phyloP scores from a whole-genome alignment of 2,797 vertebrate species.

The Myotis vivesi region DNA sequence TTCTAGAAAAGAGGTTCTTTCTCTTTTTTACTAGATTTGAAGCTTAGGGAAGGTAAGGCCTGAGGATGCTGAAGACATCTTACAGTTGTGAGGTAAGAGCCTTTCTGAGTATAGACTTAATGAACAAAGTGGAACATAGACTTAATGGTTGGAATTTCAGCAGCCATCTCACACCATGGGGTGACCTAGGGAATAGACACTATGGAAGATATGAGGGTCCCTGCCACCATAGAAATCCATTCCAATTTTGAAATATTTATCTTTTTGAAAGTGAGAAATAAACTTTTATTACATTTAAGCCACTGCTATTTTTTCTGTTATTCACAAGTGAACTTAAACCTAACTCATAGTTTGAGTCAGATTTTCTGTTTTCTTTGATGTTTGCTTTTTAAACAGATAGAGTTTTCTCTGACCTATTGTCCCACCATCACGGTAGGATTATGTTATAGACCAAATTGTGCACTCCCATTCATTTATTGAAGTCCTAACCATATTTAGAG shows the following conservation, averaged over 20 bases:
- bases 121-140: neutral
- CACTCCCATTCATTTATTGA: neutral
- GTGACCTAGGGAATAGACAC: neutral
- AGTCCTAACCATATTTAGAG: neutral
- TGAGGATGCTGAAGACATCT: neutral
- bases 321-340: neutral
- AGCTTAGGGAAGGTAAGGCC: neutral
- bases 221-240: neutral
- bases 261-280: constrained; percentile 24
- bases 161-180: neutral
- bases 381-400: constrained; percentile 5
- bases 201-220: neutral
- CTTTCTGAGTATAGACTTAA: neutral
- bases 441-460: neutral
- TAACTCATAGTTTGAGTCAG: neutral
- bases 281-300: neutral
- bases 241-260: neutral
- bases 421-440: neutral
- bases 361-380: neutral
- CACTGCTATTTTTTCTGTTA: neutral
- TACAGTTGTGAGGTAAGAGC: neutral
- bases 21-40: constrained; percentile 21
- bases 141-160: neutral
- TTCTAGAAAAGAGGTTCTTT: neutral
- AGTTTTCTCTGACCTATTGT: neutral